Conservation (phyloP, 2,888 invertebrate genomes). For the Pseudococcus viburni region DNA sequence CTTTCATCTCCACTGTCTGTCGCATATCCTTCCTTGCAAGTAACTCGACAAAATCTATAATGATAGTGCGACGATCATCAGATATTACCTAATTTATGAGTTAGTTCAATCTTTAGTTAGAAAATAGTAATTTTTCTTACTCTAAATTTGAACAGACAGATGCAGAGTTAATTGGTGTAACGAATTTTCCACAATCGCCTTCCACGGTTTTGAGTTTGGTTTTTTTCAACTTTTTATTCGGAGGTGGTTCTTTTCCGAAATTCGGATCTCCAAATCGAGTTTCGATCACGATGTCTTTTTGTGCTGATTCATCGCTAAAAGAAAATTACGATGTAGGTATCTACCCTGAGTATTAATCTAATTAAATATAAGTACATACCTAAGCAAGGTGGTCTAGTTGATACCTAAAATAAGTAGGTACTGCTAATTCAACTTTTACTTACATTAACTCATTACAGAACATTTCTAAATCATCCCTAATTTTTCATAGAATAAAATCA, state of each 20-base stretch:
- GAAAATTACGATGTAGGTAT: too few relatives aligned
- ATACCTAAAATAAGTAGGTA: too few relatives aligned
- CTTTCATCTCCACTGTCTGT: slow-evolving; percentile 75
- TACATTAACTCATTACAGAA: too few relatives aligned
- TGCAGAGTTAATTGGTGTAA: slow-evolving; percentile 30
- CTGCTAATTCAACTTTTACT: too few relatives aligned
- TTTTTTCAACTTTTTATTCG: slow-evolving; percentile 27
- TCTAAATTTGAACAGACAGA: slow-evolving; percentile 8
- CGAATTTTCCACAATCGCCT: neutral
- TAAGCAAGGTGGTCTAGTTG: neutral
- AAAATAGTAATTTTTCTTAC: neutral
- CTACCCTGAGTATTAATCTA: too few relatives aligned
- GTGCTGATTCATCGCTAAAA: slow-evolving; percentile 8
- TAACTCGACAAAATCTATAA: slow-evolving; percentile 73
- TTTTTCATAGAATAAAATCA: neutral
- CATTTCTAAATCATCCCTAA: neutral
- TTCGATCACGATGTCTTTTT: neutral
- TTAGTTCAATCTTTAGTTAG: too few relatives aligned
- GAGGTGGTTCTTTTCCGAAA: neutral
- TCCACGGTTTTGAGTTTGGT: neutral
- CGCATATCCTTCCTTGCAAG: slow-evolving; percentile 73
- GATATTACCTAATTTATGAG: too few relatives aligned
- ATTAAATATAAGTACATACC: too few relatives aligned
- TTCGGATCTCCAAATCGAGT: neutral
- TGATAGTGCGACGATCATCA: neutral